Conservation (phyloP, 2,888 invertebrate species). For the Volucella bombylans region DNA sequence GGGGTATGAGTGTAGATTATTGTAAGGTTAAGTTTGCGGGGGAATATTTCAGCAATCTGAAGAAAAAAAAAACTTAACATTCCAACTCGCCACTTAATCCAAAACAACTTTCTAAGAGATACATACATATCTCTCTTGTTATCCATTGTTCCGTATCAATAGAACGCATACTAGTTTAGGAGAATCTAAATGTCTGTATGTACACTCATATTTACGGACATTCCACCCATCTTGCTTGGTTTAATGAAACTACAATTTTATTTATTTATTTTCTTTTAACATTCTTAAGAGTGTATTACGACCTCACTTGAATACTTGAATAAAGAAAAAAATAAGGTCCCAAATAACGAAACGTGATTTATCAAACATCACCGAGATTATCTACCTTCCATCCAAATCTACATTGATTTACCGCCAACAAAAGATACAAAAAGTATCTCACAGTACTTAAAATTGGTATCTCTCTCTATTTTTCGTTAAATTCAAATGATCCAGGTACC, state of each 20-base stretch:
- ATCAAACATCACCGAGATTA: slow-evolving; percentile 71
- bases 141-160: slow-evolving; percentile 55
- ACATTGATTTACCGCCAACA: slow-evolving; percentile 55
- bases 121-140: slow-evolving; percentile 27
- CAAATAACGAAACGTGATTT: slow-evolving; percentile 73
- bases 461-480: slow-evolving; percentile 27
- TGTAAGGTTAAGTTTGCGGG: no score
- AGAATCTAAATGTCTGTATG: no score
- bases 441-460: slow-evolving; percentile 47
- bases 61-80: slow-evolving; percentile 15
- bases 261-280: slow-evolving; percentile 15
- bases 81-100: slow-evolving; percentile 35
- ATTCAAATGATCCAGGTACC: slow-evolving; percentile 72
- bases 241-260: slow-evolving; percentile 34
- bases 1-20: no score
- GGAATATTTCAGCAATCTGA: no score
- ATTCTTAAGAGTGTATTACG: slow-evolving; percentile 46
- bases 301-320: slow-evolving; percentile 46
- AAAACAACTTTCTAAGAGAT: slow-evolving; percentile 54
- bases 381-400: slow-evolving; percentile 63
- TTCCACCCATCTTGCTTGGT: slow-evolving; percentile 19
- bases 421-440: slow-evolving; percentile 67
- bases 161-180: slow-evolving; percentile 14
- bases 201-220: background rate
- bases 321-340: slow-evolving; percentile 49